Conservation (phyloP, 2,888 invertebrate genomes). For the Scrobipalpa atriplicella region DNA sequence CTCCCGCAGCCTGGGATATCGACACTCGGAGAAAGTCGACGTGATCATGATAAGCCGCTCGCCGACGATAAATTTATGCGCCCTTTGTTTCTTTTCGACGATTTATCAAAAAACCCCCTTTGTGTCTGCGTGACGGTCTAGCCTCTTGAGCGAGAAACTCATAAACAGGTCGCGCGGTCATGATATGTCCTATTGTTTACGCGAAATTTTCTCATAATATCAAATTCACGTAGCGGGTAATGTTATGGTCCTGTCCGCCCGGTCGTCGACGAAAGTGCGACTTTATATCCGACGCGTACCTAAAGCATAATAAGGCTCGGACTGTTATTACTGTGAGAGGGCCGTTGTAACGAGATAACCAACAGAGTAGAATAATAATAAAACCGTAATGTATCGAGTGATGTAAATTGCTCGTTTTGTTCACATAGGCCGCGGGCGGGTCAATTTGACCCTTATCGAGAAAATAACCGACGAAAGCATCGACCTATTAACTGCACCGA, state of each 20-base stretch:
- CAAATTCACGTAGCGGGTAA: conserved; percentile 30
- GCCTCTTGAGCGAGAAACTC: conserved; percentile 43
- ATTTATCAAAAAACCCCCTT: conserved; percentile 74
- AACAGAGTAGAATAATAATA: conserved; percentile 63
- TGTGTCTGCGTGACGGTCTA: conserved; percentile 42
- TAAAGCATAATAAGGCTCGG: conserved; percentile 41
- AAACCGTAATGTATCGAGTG: conserved; percentile 67
- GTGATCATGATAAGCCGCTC: conserved; percentile 73
- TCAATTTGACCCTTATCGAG: conserved; percentile 78
- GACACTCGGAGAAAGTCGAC: conserved; percentile 74
- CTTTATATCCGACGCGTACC: conserved; percentile 35
- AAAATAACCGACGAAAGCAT: conserved; percentile 74
- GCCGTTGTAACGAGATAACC: conserved; percentile 58
- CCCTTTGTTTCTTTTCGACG: conserved; percentile 78
- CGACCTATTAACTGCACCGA: conserved; percentile 65
- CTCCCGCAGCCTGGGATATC: conserved; percentile 47
- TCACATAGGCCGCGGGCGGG: conserved; percentile 70
- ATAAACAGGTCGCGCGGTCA: conserved; percentile 57
- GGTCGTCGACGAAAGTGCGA: conserved; percentile 35
- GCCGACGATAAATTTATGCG: conserved; percentile 75
- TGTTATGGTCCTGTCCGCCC: conserved; percentile 24
- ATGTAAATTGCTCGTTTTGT: conserved; percentile 71
- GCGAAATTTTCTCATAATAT: conserved; percentile 37
- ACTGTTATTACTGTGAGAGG: conserved; percentile 54
- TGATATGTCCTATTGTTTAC: conserved; percentile 35